Base-by-base conservation (phyloP, 2,888 invertebrate genomes). In the Euclidia mi region DNA sequence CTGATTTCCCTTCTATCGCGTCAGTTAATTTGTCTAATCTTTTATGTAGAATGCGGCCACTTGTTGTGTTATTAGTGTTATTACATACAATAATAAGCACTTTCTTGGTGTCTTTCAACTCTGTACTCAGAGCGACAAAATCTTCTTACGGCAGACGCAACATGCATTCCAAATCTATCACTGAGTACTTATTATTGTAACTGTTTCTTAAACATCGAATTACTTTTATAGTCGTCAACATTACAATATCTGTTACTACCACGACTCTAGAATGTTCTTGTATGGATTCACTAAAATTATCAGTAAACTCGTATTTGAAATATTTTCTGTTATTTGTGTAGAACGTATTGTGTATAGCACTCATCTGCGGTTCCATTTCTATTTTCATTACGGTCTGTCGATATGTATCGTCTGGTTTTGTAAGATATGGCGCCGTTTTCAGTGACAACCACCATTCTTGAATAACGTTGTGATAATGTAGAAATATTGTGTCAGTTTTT, bases 391-490 rank as follows among this genome's bases (percentile, higher is more conserved):
- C 31, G 17, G 38, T 34, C 10, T 35, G 38, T 4, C 10, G 4
- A 12, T 17, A 56, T 1, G 43, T 14, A 18, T 10, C 11, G 35
- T 14, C 28, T 9, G 14, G 0, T 15, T 65, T 65, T 9, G 68
- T 61, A 0, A 61, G 25, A 34, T 53, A 65, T 2, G 0, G 14
- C 1, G 1, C 44, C 11, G 14, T 49, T 29, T 43, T 20, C 14
- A 0, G 29, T 25, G 12, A 17, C 64, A 62, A 60, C 71, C 71
- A 71, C 73, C 65, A 65, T 14, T 47, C 60, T 47, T 68, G 61
- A 4, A 51, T 20, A 9, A 2, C 25, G 10, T 51, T 44, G n/a
- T 51, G 51, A 6, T 51, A 49, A 14, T 34, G 25, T 11, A 42
- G 17, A 29, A 25, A 38, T 7, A 49, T 29, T 4, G 9, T 11